Base-by-base conservation (phyloP, 2,888 invertebrate genomes). In the Melipona bicolor region DNA sequence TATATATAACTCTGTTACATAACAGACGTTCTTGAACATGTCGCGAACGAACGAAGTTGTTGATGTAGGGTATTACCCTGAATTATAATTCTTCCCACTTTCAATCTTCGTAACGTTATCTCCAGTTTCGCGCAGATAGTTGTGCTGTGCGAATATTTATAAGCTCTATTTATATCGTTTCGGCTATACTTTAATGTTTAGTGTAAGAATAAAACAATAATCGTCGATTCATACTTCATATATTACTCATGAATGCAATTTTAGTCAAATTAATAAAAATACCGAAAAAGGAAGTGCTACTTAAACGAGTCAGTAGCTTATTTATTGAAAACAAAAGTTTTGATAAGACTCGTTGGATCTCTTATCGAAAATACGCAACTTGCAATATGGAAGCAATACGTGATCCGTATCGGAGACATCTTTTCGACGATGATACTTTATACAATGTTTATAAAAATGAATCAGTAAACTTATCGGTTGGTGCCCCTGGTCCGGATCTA, bases 401-500 rank as follows among this genome's bases (percentile, higher is more conserved):
- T 4, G 94, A 94, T 83, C 92, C 93, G 9, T 84, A 90, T 71
- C 82, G 92, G 89, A 94, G 95, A 69, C 95, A 96, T 88, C 93
- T 96, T 21, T 96, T 95, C 83, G 96, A 96, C 84, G 94, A 94
- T 0, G 88, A 92, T 65, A 90, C 93, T 3, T 89, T 93, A 72
- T 89, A 92, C 36, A 95, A 96, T 92, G 95, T 95, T 32, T 96
- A 96, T 84, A 93, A 95, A 5, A 87, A 93, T 9, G 91, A 92
- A 24, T 85, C 95, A 6, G 91, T 94, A 4, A 96, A 96, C 88
- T 92, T 96, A 43, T 95, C 95, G 2, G 95, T 95, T 0, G 96
- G 96, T 15, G 95, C 95, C 15, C 96, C 96, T 1, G 96, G 96
- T 0, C 95, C 95, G 2, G 95, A 96, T 89, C 90, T 95, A 9